Conservation (phyloP, 2,888 invertebrate species). For the Cosmia trapezina region DNA sequence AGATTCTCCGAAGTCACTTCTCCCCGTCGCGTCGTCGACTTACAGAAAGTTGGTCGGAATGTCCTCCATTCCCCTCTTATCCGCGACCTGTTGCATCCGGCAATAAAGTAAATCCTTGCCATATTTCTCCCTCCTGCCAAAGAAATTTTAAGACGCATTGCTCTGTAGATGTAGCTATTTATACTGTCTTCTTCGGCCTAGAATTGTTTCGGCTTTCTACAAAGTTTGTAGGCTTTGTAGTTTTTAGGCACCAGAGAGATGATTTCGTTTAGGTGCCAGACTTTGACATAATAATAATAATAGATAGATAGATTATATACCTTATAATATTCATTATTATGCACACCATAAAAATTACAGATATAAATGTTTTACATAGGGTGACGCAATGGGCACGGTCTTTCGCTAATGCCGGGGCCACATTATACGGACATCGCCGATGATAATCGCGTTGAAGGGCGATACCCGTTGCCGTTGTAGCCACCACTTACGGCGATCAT, state of each 20-base stretch:
- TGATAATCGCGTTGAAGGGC: too few relatives aligned
- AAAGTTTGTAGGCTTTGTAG: background rate
- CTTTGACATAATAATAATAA: too few relatives aligned
- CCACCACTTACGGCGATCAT: too few relatives aligned
- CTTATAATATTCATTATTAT: too few relatives aligned
- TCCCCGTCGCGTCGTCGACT: constrained; percentile 69
- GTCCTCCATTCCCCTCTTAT: constrained; percentile 69
- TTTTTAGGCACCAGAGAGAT: too few relatives aligned
- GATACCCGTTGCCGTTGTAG: too few relatives aligned
- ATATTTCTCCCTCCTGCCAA: constrained; percentile 69
- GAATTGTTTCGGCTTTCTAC: background rate
- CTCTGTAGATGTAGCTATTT: constrained; percentile 19
- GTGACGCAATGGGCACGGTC: too few relatives aligned
- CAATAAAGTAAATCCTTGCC: constrained; percentile 86
- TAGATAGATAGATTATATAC: too few relatives aligned
- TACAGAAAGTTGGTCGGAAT: constrained; percentile 69
- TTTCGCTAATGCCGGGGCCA: too few relatives aligned
- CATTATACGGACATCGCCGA: too few relatives aligned
- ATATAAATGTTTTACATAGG: too few relatives aligned
- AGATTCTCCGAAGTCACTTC: constrained; percentile 68
- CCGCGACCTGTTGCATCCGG: constrained; percentile 88
- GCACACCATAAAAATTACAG: too few relatives aligned
- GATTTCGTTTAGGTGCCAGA: background rate
- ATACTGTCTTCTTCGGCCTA: constrained; percentile 6
- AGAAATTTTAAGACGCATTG: constrained; percentile 60